Base-by-base conservation (phyloP, 2,113 vertebrate species). In the Ovis canadensis region DNA sequence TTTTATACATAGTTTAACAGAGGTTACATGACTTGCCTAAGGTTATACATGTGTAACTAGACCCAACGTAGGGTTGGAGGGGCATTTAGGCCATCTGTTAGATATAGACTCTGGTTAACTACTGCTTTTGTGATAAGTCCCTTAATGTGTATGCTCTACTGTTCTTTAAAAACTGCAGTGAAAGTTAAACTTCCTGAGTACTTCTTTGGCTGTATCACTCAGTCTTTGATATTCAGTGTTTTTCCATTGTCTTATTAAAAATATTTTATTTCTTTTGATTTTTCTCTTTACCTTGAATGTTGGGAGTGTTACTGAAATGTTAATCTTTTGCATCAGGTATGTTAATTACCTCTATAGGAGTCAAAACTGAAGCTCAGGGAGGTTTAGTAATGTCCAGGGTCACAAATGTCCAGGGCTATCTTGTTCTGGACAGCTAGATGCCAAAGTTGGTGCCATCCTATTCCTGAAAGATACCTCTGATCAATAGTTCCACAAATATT, bases 321-420 rank as follows among this genome's bases (percentile, higher is more conserved):
- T 82, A 77, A 9, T 80, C 25, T 43, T n/a, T 94, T 8, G 1
- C 29, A 10, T 33, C 10, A 64, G 29, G 13, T 78, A 52, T 23
- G 52, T 87, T 97, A 96, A 48, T 95, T 45, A 86, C 80, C 43
- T 78, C 64, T 92, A 90, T 83, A 91, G 83, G 81, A 90, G 87
- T 97, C 81, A 60, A 23, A 19, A 15, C 29, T 48, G 31, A 96
- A 93, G 43, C 71, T 94, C 29, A 48, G 31, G 29, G 45, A 93
- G 12, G 52, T 78, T 60, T 52, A 93, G 9, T n/a, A 62, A 84
- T 57, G 15, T 62, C 45, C 59, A 87, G 6, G 23, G 29, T 94
- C 91, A 82, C n/a, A 62, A 36, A 83, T 64, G 60, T 64, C 8
- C n/a, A 62, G 52, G n/a, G 78, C 29, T 86, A 14, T 90, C 82